phyloP scores from a whole-genome alignment of 2,888 invertebrate genomes.

The Dryobotodes eremita region DNA sequence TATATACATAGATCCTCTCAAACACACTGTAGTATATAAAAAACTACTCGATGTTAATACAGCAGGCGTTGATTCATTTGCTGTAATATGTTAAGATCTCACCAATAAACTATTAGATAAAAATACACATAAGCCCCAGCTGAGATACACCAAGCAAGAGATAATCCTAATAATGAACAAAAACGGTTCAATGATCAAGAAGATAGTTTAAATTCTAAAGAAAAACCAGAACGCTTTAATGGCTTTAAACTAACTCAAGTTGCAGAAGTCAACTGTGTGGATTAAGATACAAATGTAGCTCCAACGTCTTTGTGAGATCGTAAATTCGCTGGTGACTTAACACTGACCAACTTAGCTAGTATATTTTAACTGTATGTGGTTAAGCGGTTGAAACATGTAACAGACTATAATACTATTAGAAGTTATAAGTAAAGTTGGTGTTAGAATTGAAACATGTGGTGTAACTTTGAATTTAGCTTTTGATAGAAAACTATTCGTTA shows the following conservation, averaged over 20 bases:
- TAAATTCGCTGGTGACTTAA: constrained; percentile 55
- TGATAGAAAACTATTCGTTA: not conserved
- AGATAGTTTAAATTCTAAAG: constrained; percentile 5
- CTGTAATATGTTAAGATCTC: not conserved
- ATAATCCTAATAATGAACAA: not conserved
- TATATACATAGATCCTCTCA: not conserved
- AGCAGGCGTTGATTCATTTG: not conserved
- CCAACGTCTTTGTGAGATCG: constrained; percentile 36
- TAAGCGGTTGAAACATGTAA: constrained; percentile 20
- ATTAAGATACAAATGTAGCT: constrained; percentile 43
- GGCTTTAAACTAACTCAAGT: constrained; percentile 34
- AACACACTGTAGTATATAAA: not conserved
- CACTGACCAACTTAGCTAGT: constrained; percentile 46
- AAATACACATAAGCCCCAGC: not conserved
- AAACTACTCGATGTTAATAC: not conserved
- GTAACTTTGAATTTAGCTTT: not conserved
- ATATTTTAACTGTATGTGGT: constrained; percentile 45
- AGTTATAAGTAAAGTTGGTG: not conserved
- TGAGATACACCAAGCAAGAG: not conserved
- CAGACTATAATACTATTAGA: constrained; percentile 2
- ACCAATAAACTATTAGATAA: not conserved
- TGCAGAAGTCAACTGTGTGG: constrained; percentile 29
- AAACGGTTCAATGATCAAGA: not conserved
- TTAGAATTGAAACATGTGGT: not conserved
- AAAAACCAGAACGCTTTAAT: constrained; percentile 26